Conservation (phyloP, 2,797 vertebrate genomes). For the Acanthornis magna region DNA sequence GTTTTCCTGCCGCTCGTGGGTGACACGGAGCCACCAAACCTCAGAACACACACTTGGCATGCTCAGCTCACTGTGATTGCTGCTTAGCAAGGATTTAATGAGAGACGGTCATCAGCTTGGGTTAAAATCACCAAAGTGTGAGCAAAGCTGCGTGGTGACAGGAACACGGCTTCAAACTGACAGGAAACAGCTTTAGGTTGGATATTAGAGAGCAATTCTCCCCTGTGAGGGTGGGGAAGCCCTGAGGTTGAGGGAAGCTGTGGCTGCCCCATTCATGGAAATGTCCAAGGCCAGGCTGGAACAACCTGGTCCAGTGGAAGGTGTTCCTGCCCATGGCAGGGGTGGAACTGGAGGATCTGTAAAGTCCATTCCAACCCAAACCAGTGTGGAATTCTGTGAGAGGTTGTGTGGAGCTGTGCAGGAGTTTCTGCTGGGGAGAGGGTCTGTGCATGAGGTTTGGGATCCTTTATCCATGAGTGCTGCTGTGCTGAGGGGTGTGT, state of each 20-base stretch:
- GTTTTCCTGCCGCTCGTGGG: accelerated
- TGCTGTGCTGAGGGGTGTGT: accelerated
- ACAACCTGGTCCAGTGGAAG: background rate
- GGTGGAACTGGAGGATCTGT: background rate
- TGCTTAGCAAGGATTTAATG: background rate
- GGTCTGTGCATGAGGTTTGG: no score
- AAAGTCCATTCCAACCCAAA: background rate
- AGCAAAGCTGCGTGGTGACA: background rate
- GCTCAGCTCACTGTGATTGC: background rate
- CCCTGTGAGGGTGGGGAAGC: background rate
- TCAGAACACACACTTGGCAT: background rate
- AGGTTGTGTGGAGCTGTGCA: accelerated
- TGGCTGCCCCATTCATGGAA: background rate
- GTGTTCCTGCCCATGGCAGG: background rate
- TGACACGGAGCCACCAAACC: background rate
- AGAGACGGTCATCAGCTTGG: accelerated
- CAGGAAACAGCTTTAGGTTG: background rate
- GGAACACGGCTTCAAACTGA: accelerated
- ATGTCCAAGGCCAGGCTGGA: background rate
- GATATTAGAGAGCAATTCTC: background rate
- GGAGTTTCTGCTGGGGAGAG: background rate
- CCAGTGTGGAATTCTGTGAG: accelerated
- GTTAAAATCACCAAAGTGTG: background rate
- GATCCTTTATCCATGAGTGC: accelerated
- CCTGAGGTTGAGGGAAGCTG: background rate